Conservation (phyloP, 2,797 vertebrate species). For the Hydrocynus forskahlii region DNA sequence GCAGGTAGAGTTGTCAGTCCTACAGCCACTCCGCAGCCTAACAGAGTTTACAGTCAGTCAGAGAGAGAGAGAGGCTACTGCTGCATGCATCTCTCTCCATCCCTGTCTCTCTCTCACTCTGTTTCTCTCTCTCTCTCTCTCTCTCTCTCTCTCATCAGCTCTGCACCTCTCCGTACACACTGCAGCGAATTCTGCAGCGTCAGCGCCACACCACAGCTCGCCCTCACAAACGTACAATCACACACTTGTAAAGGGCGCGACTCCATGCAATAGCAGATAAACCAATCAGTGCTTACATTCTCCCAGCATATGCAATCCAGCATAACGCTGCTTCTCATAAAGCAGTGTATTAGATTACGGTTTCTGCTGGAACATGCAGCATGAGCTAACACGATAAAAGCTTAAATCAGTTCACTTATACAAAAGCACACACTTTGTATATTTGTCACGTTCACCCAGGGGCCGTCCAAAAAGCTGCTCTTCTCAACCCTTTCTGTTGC, state of each 20-base stretch:
- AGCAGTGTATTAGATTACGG: not conserved
- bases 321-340: not conserved
- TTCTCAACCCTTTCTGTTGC: not conserved
- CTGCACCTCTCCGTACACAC: constrained; percentile 53
- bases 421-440: constrained; percentile 5
- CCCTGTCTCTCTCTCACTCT: constrained; percentile 27
- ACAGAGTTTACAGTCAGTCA: constrained; percentile 44
- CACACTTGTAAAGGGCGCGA: not conserved
- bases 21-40: constrained; percentile 13
- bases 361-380: not conserved
- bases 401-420: not conserved
- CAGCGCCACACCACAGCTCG: constrained; percentile 46
- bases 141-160: constrained; percentile 42
- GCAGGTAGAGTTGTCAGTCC: constrained; percentile 11
- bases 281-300: constrained; percentile 4
- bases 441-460: not conserved
- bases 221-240: constrained; percentile 12
- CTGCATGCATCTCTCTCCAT: constrained; percentile 46
- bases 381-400: too few relatives aligned
- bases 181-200: constrained; percentile 59
- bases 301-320: not conserved
- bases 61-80: constrained; percentile 39
- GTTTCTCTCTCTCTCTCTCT: constrained; percentile 25
- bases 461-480: not conserved
- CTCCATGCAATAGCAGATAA: constrained; percentile 7